phyloP scores from a whole-genome alignment of 1,140 invertebrate species.

The Augochlora pura region DNA sequence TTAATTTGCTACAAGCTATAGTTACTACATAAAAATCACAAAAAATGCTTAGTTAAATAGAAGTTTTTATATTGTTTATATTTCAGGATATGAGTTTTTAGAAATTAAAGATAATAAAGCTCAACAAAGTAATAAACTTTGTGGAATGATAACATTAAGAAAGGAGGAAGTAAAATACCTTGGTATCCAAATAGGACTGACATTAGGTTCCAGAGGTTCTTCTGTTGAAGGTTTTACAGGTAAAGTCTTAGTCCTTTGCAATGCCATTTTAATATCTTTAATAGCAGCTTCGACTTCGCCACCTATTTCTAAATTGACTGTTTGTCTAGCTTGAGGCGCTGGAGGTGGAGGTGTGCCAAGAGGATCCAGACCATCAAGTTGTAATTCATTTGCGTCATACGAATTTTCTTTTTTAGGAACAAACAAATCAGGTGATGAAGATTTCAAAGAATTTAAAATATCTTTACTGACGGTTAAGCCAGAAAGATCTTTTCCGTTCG shows the following conservation, averaged over 20 bases:
- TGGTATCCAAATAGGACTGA: constrained; percentile 85
- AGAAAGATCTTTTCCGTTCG: constrained; percentile 68
- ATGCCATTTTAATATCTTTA: constrained; percentile 89
- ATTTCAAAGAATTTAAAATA: constrained; percentile 74
- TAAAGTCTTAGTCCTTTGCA: constrained; percentile 88
- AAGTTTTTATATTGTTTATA: no score
- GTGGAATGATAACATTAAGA: not conserved
- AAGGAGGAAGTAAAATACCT: constrained; percentile 77
- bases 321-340: constrained; percentile 82
- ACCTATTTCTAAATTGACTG: constrained; percentile 73
- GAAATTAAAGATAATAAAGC: not conserved
- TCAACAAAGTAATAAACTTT: not conserved
- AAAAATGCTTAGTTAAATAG: no score
- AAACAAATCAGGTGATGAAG: constrained; percentile 78
- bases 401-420: constrained; percentile 80
- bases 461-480: constrained; percentile 75
- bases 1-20: no score
- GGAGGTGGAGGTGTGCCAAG: constrained; percentile 86
- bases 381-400: constrained; percentile 77
- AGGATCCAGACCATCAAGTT: constrained; percentile 85
- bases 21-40: no score
- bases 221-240: constrained; percentile 80
- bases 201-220: constrained; percentile 74
- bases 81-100: no score
- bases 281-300: constrained; percentile 87